Percentiles rank a stretch among this genome's conserved stretches.
Conservation (phyloP, 2,113 vertebrate genomes). For the Saccopteryx leptura region DNA sequence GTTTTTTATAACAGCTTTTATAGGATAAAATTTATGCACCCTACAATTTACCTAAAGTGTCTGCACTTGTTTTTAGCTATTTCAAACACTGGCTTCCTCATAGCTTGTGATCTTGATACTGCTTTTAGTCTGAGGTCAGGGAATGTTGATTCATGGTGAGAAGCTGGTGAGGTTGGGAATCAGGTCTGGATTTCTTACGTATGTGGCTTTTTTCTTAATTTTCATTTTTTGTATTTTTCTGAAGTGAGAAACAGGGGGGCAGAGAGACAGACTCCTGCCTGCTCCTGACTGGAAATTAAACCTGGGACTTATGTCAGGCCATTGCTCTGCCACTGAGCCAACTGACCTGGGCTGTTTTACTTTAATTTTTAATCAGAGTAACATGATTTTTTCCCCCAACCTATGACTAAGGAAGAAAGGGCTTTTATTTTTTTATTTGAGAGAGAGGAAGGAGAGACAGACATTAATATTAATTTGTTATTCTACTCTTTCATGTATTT, state of each 20-base stretch:
- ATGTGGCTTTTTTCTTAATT: neutral
- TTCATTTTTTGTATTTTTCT: too few relatives aligned
- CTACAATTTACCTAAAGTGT: neutral
- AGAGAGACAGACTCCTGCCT: too few relatives aligned
- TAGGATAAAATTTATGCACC: neutral
- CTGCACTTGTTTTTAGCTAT: neutral
- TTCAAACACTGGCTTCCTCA: rapidly evolving
- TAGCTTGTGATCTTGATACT: neutral
- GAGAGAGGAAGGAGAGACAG: too few relatives aligned
- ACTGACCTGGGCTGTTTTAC: too few relatives aligned
- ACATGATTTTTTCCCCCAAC: neutral
- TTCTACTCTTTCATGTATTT: too few relatives aligned
- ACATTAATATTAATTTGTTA: too few relatives aligned
- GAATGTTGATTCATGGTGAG: neutral
- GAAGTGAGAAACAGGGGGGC: too few relatives aligned
- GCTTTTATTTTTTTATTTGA: neutral
- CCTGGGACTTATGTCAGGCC: too few relatives aligned
- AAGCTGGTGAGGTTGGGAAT: neutral
- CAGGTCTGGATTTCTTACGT: neutral
- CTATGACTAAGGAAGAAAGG: too few relatives aligned
- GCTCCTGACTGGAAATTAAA: too few relatives aligned
- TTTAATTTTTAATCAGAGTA: neutral
- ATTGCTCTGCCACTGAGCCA: too few relatives aligned
- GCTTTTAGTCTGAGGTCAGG: neutral
- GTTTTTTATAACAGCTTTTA: neutral